A percentile compares a stretch with the other conserved stretches of the same genome.
Evolutionary conservation across 1,140 invertebrate genomes (phyloP).

Genomic region (Conus ventricosus): DNA sequence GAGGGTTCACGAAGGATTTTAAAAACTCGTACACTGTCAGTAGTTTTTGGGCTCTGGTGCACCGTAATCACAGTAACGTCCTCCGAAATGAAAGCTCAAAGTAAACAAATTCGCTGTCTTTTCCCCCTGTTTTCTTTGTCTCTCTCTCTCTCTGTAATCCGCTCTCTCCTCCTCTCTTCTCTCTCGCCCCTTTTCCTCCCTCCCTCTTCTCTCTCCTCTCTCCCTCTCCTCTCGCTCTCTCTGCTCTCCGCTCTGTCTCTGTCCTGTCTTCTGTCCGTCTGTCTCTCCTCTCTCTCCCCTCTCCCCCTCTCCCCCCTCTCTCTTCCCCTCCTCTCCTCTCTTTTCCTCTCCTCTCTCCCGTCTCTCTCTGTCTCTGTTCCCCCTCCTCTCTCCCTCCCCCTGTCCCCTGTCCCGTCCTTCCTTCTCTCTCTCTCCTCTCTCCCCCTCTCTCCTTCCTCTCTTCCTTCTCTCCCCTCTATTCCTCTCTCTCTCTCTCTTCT

Average conservation of each 20-base stretch:
- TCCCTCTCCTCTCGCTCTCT: neutral
- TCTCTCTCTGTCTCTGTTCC: neutral
- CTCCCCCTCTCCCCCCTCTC: neutral
- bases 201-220: conserved; percentile 1
- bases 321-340: neutral
- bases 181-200: neutral
- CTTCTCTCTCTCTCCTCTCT: no score
- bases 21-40: no score
- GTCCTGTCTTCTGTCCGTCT: neutral
- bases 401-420: conserved; percentile 4
- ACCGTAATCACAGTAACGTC: no score
- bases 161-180: neutral
- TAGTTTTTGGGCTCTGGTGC: no score
- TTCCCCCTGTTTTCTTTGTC: no score
- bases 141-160: neutral
- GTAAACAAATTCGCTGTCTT: no score
- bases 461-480: neutral
- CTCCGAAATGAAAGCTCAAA: no score
- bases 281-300: neutral
- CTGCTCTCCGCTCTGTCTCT: neutral
- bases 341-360: neutral
- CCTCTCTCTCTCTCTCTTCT: neutral
- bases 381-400: neutral
- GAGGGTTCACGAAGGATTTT: no score
- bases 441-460: no score